phyloP scores from a whole-genome alignment of 2,113 vertebrate genomes.

The Pedionomus torquatus region DNA sequence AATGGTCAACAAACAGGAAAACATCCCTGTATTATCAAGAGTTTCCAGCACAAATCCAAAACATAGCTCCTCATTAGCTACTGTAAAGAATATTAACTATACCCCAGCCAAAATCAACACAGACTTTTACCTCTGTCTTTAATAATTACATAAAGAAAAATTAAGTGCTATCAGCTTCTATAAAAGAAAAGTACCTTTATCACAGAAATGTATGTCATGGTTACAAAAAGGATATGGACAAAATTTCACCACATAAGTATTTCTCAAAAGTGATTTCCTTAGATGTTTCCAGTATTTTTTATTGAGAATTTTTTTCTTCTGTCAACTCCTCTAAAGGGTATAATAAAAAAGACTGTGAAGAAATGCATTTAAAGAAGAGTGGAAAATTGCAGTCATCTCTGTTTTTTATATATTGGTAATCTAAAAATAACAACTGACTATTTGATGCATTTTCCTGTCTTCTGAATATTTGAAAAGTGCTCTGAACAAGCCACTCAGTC shows the following conservation, averaged over 20 bases:
- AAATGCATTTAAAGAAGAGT: not conserved
- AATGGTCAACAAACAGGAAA: not conserved
- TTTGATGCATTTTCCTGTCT: not conserved
- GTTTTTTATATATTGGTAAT: not conserved
- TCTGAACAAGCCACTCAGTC: not conserved
- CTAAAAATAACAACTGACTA: not conserved
- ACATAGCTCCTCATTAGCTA: no score
- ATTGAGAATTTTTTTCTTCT: conserved; percentile 2
- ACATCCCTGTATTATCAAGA: not conserved
- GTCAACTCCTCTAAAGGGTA: not conserved
- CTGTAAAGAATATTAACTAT: not conserved
- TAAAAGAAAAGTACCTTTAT: not conserved
- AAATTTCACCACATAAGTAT: not conserved
- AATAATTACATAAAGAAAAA: not conserved
- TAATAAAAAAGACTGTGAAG: not conserved
- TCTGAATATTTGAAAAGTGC: not conserved
- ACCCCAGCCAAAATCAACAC: not conserved
- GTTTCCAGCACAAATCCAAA: not conserved
- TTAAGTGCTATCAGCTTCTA: not conserved
- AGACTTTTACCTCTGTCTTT: not conserved
- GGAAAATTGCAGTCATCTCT: not conserved
- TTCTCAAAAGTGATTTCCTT: not conserved
- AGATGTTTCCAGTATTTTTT: not conserved
- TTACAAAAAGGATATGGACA: not conserved
- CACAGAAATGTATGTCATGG: not conserved